Evolutionary conservation across 2,888 invertebrate genomes (phyloP).

Genomic region (Stenichneumon culpator): DNA sequence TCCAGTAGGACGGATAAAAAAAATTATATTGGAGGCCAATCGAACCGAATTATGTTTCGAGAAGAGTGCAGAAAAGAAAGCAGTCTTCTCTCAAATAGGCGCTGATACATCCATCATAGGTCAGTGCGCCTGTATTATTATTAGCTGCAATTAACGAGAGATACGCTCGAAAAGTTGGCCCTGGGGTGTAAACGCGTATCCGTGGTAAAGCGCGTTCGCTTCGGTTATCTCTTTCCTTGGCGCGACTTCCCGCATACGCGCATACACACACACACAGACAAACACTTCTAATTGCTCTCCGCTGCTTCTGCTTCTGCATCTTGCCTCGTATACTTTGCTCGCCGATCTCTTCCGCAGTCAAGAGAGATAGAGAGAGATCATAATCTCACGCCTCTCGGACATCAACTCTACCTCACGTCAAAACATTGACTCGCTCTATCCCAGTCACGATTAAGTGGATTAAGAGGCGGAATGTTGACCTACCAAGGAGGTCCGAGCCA

Average conservation of each 20-base stretch:
- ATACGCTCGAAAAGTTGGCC: slow-evolving; percentile 73
- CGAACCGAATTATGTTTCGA: background rate
- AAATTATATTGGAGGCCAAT: background rate
- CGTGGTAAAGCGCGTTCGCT: slow-evolving; percentile 80
- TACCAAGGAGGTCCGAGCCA: slow-evolving; percentile 28
- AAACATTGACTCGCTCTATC: slow-evolving; percentile 42
- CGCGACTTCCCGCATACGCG: slow-evolving; percentile 73
- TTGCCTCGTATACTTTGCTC: background rate
- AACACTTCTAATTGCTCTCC: slow-evolving; percentile 57
- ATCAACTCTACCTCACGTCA: slow-evolving; percentile 23
- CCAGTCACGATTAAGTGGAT: slow-evolving; percentile 55
- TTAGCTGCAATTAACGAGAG: slow-evolving; percentile 79
- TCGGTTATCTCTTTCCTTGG: slow-evolving; percentile 78
- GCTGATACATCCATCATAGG: slow-evolving; percentile 5
- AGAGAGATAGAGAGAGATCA: slow-evolving; percentile 34
- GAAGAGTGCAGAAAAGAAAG: background rate
- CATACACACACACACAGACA: slow-evolving; percentile 2
- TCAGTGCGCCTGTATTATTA: slow-evolving; percentile 70
- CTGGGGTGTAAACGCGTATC: slow-evolving; percentile 69
- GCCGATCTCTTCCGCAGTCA: slow-evolving; percentile 29
- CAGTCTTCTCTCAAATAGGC: background rate
- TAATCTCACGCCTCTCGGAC: slow-evolving; percentile 22
- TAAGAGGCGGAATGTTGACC: slow-evolving; percentile 62
- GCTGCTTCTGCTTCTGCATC: slow-evolving; percentile 27
- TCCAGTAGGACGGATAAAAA: background rate